These are phyloP conservation scores for Geotria australis DNA, from an alignment of 2,797 vertebrate genomes.

Conservation along the genomic window DNA sequence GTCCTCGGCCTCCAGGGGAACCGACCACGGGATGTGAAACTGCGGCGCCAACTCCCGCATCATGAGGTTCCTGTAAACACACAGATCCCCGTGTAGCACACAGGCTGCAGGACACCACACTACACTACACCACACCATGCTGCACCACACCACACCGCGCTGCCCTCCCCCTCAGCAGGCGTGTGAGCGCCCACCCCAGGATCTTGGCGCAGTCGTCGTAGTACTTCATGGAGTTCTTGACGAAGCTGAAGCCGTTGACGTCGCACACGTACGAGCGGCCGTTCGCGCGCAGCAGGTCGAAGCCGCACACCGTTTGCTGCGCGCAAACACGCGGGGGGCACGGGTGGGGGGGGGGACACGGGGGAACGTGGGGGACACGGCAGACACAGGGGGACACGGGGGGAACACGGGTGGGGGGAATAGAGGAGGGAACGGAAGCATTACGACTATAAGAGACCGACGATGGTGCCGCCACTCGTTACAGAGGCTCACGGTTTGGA, in stretches of 20 bases:
- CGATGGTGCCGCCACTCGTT: no score
- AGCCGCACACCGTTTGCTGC: conserved; percentile 95
- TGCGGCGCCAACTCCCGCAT: conserved; percentile 93
- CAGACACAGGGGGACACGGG: no score
- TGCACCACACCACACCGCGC: no score
- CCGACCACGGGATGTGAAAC: conserved; percentile 95
- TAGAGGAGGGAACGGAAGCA: no score
- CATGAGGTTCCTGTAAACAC: conserved; percentile 36
- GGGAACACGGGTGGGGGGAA: no score
- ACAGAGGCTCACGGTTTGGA: no score
- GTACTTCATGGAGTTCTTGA: conserved; percentile 99
- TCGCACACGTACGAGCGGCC: conserved; percentile 93
- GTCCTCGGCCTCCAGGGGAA: conserved; percentile 87
- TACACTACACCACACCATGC: no score
- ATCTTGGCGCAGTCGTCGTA: conserved; percentile 99
- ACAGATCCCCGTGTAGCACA: no score
- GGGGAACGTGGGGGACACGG: not conserved
- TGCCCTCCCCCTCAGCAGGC: no score
- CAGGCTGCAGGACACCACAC: no score
- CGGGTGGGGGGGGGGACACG: not conserved
- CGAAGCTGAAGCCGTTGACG: conserved; percentile 94
- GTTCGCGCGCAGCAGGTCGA: conserved; percentile 76
- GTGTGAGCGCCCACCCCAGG: conserved; percentile 29
- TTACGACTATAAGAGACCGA: no score
- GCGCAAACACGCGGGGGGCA: not conserved